These are phyloP conservation scores for Fulmarus glacialis DNA, from an alignment of 2,113 vertebrate species.

Conservation along the genomic window DNA sequence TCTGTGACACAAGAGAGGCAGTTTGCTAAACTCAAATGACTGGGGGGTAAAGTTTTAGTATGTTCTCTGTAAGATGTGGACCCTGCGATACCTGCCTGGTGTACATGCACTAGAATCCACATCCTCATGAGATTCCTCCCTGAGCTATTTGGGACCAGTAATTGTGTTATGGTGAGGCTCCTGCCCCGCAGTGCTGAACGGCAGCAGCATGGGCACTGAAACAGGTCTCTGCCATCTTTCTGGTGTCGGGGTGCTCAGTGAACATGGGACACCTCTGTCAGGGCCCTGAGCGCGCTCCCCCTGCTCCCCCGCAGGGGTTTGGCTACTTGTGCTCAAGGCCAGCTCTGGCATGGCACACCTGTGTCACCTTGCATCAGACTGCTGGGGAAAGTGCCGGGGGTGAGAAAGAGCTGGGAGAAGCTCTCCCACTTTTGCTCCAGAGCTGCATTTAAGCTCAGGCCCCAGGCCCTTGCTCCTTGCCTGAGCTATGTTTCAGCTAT, in stretches of 20 bases:
- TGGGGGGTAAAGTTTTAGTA: background rate
- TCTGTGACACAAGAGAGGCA: background rate
- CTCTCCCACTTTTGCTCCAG: background rate
- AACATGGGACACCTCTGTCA: background rate
- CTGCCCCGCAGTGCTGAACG: background rate
- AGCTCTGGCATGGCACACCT: background rate
- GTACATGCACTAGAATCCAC: rapidly evolving
- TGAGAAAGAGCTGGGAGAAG: background rate
- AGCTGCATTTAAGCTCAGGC: background rate
- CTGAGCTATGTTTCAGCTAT: background rate
- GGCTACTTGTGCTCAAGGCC: background rate
- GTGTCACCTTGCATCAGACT: background rate
- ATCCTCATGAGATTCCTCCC: background rate
- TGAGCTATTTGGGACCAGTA: background rate
- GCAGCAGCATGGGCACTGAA: background rate
- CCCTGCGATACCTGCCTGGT: background rate
- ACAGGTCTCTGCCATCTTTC: background rate
- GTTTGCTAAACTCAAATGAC: background rate
- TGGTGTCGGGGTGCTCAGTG: background rate
- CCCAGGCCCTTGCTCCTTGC: background rate
- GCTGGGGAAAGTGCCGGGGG: background rate
- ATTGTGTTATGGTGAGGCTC: background rate
- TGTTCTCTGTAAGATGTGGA: rapidly evolving
- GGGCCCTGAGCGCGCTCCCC: background rate
- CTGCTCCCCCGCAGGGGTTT: too few relatives aligned